Evolutionary conservation across 2,888 invertebrate genomes (phyloP).

Genomic region (Megastigmus dorsalis): DNA sequence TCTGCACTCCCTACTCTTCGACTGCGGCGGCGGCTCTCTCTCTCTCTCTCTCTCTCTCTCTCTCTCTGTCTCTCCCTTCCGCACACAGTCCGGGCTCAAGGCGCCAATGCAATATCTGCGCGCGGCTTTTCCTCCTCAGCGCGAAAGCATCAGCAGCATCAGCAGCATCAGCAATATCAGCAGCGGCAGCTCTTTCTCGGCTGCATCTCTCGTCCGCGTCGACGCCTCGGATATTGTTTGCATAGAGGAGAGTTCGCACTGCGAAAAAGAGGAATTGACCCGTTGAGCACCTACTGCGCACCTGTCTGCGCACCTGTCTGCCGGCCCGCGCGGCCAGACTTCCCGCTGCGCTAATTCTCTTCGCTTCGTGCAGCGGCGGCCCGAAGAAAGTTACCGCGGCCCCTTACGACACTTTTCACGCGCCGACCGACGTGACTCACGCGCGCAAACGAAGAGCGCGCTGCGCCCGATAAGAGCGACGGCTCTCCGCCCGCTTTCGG

Average conservation of each 20-base stretch:
- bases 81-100: no score
- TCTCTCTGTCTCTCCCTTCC: background rate
- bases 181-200: no score
- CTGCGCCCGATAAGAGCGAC: background rate
- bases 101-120: no score
- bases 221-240: constrained; percentile 17
- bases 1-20: background rate
- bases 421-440: background rate
- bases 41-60: background rate
- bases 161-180: no score
- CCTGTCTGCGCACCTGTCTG: no score
- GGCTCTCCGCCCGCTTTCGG: background rate
- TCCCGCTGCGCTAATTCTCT: background rate
- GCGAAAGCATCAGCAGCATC: constrained; percentile 3
- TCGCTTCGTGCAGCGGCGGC: background rate
- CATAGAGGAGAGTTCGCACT: constrained; percentile 20
- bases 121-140: no score
- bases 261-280: constrained; percentile 9
- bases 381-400: constrained; percentile 3
- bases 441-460: background rate
- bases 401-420: constrained; percentile 20
- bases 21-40: no score
- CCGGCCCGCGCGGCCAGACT: no score
- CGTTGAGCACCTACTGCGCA: constrained; percentile 22
- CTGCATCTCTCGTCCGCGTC: no score